Base-by-base conservation (phyloP, 2,888 invertebrate genomes). In the Agrotis exclamationis region DNA sequence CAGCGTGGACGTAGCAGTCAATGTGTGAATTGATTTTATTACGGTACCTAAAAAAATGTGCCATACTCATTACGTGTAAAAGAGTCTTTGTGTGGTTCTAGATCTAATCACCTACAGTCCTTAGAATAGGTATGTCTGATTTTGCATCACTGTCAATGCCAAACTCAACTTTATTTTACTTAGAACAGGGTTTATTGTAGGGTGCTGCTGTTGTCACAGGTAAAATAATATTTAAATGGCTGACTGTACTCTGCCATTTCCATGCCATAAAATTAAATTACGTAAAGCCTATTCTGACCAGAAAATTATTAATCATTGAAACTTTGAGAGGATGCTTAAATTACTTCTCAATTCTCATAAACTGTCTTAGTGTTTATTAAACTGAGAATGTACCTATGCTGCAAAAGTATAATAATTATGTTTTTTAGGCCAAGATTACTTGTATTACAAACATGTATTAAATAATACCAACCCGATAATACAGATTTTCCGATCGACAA, bases 1-100 rank as follows among this genome's bases (percentile, higher is more conserved):
- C 24, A 24, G 45, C 33, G 2, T 22, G 13, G 24, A 48, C n/a
- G 24, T 11, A 54, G 14, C 9, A 44, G 54, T 48, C 9, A 4
- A 48, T 50, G 22, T 64, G 64, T 56, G 47, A 66, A 57, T 51
- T 54, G 20, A 59, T 45, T 45, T 18, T 47, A 50, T 48, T 22
- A 45, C 48, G 45, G 53, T 60, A n/a, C n/a, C n/a, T n/a, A 70
- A 58, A 74, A 69, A 63, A 67, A 44, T 14, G 24, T 44, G 48
- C 44, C 57, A 20, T 39, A 45, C 28, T 13, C 2, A 54, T 4
- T 16, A 28, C 11, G 18, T 48, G 5, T 11, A 24, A 60, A 28
- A 53, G 33, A 53, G 0, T 18, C 24, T 56, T 57, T 68, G 16
- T 44, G 3, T 22, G 13, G 20, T 50, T 33, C n/a, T 65, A 64